These are phyloP conservation scores for Lepilemur septentrionalis DNA, from an alignment of 2,797 vertebrate genomes.

Conservation along the genomic window DNA sequence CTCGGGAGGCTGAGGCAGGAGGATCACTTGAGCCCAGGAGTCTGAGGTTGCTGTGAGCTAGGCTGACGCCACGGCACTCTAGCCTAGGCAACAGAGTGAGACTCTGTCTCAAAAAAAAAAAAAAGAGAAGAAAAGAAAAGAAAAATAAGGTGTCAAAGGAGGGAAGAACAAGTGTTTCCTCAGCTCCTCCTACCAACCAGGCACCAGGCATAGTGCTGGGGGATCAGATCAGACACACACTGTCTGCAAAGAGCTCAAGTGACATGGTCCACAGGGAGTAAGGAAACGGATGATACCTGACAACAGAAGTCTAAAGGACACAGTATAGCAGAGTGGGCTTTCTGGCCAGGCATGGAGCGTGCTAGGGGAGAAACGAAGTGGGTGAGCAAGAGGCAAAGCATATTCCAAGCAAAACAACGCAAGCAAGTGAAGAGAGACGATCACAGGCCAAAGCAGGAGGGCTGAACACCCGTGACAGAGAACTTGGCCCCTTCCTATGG, in stretches of 20 bases:
- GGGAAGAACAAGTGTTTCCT: neutral
- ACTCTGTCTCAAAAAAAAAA: too few relatives aligned
- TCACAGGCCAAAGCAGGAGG: neutral
- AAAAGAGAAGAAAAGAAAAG: too few relatives aligned
- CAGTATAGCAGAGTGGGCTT: neutral
- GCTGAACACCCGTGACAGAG: neutral
- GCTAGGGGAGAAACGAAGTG: neutral
- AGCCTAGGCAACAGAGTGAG: too few relatives aligned
- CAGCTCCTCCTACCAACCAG: neutral
- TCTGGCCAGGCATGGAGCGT: neutral
- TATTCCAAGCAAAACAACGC: neutral
- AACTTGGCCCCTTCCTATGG: neutral
- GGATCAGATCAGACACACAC: neutral
- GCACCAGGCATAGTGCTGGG: neutral
- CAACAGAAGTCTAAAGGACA: neutral
- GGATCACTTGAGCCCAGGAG: too few relatives aligned
- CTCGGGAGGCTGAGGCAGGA: too few relatives aligned
- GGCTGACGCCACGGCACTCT: too few relatives aligned
- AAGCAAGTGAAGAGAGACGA: neutral
- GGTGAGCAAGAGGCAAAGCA: neutral
- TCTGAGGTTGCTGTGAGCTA: too few relatives aligned
- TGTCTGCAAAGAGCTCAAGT: neutral
- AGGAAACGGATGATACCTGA: neutral
- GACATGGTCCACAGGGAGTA: neutral
- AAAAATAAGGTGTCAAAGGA: neutral